phyloP scores from a whole-genome alignment of 2,113 vertebrate species.

The Macquaria australasica region DNA sequence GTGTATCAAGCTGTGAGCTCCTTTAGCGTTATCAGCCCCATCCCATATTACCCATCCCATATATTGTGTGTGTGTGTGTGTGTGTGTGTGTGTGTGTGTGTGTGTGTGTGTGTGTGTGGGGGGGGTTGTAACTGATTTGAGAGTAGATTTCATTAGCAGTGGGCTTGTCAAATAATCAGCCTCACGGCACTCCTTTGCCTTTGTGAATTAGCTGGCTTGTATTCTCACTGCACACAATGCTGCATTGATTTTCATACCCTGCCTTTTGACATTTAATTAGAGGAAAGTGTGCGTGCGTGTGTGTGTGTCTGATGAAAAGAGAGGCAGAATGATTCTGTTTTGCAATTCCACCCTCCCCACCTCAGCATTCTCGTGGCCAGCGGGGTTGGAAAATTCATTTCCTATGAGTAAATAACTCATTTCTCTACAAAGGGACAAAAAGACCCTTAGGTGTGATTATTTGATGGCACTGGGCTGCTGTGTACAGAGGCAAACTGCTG shows the following conservation, averaged over 20 bases:
- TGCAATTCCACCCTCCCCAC: constrained; percentile 20
- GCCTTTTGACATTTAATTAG: constrained; percentile 81
- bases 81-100: too few species aligned
- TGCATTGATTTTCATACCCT: constrained; percentile 74
- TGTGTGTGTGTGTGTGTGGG: too few species aligned
- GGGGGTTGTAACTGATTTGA: constrained; percentile 36
- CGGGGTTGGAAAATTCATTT: constrained; percentile 64
- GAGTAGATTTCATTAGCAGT: constrained; percentile 67
- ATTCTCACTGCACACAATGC: constrained; percentile 53
- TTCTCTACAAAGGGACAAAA: constrained; percentile 56
- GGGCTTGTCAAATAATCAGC: constrained; percentile 70
- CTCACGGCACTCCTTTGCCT: constrained; percentile 47
- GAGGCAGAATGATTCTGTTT: constrained; percentile 42
- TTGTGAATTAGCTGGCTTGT: constrained; percentile 56
- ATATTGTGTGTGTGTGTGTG: too few species aligned
- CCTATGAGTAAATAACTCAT: constrained; percentile 69
- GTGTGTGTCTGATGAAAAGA: constrained; percentile 31
- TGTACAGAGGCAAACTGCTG: constrained; percentile 9
- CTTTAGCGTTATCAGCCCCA: constrained; percentile 24
- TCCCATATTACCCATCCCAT: background rate
- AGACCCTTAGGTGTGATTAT: constrained; percentile 50
- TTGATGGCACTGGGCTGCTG: constrained; percentile 9
- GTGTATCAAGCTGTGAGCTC: constrained; percentile 43
- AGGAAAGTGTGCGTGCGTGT: constrained; percentile 33
- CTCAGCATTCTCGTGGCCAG: constrained; percentile 32